Percentiles rank a stretch among this genome's conserved stretches.
phyloP scores from a whole-genome alignment of 2,888 invertebrate species.

The Tiliacea aurago region DNA sequence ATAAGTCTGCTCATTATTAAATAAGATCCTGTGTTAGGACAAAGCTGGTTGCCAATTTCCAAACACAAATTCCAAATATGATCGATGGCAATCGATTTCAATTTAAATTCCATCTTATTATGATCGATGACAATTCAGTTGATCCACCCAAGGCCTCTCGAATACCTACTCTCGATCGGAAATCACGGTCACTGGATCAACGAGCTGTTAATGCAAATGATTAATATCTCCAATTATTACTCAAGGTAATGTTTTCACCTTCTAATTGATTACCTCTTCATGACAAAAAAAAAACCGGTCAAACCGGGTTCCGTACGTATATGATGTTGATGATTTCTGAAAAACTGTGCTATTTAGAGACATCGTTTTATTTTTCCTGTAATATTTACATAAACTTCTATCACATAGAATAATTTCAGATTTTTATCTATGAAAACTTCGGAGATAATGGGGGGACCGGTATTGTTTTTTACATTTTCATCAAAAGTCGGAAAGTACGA shows the following conservation, averaged over 20 bases:
- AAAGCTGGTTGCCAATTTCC: background rate
- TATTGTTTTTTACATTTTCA: too few species aligned
- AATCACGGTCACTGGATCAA: constrained; percentile 22
- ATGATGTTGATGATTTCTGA: too few species aligned
- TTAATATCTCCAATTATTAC: constrained; percentile 14
- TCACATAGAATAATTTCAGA: too few species aligned
- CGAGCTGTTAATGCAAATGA: constrained; percentile 3
- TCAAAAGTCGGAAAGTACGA: too few species aligned
- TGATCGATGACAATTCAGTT: background rate
- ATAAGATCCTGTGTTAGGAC: background rate
- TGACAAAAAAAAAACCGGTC: constrained; percentile 41
- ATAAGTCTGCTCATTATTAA: background rate
- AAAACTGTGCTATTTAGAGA: too few species aligned
- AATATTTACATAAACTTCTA: too few species aligned
- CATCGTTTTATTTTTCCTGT: too few species aligned
- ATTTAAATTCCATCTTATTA: constrained; percentile 12
- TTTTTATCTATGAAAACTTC: too few species aligned
- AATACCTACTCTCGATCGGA: constrained; percentile 2
- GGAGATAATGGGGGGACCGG: too few species aligned
- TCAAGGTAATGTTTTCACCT: constrained; percentile 4
- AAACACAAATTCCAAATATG: background rate
- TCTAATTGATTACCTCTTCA: constrained; percentile 35
- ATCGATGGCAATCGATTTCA: constrained; percentile 7
- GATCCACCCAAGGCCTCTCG: background rate
- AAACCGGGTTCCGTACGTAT: too few species aligned